A percentile compares a stretch with the other conserved stretches of the same genome.
Conservation (phyloP, 64 coral and sea anemone species). For the Anthopleura sola region DNA sequence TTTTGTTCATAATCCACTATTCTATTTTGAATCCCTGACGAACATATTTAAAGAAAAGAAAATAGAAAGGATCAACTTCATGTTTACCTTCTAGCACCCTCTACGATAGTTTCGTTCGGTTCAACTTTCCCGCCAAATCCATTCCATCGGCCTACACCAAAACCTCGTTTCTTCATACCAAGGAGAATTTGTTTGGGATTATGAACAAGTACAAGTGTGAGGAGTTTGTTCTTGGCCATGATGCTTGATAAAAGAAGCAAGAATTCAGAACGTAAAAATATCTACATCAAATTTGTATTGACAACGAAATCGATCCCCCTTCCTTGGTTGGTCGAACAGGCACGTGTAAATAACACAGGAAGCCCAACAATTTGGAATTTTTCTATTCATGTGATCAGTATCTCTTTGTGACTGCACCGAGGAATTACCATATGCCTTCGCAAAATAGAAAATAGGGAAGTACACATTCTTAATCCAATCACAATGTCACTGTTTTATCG, state of each 20-base stretch:
- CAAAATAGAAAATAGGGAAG: too few species aligned
- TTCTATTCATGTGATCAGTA: too few species aligned
- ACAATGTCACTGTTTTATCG: too few species aligned
- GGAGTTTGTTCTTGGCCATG: conserved; percentile 78
- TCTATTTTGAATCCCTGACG: too few species aligned
- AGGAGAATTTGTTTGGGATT: conserved; percentile 66
- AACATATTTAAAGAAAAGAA: too few species aligned
- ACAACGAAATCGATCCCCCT: too few species aligned
- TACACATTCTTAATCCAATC: too few species aligned
- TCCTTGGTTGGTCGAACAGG: too few species aligned
- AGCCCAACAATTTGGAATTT: too few species aligned
- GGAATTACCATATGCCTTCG: too few species aligned
- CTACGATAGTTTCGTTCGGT: conserved; percentile 60
- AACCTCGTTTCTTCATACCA: conserved; percentile 98
- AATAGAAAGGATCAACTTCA: not conserved
- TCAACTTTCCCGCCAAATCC: conserved; percentile 99
- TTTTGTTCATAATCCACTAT: not conserved
- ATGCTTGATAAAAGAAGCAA: not conserved
- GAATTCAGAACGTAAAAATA: not conserved
- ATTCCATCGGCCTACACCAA: conserved; percentile 94
- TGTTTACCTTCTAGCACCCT: conserved; percentile 63
- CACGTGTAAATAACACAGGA: not conserved
- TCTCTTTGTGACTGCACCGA: too few species aligned
- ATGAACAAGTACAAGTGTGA: conserved; percentile 71
- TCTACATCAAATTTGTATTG: not conserved